Percentiles rank a stretch among this genome's conserved stretches.
Conservation (phyloP, 2,888 invertebrate genomes). For the Campopleginae sp. region DNA sequence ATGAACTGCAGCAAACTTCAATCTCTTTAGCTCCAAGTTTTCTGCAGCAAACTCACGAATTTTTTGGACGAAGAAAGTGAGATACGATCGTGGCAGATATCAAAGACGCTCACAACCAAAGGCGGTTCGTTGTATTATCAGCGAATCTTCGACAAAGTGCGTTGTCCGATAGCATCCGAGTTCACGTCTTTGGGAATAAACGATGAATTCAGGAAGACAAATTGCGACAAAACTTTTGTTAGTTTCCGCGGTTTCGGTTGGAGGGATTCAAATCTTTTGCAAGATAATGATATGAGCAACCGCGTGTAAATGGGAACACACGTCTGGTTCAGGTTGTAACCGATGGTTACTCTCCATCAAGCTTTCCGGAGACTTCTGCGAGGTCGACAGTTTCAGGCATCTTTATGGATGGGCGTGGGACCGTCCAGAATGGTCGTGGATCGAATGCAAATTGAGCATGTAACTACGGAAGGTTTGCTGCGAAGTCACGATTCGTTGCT, state of each 20-base stretch:
- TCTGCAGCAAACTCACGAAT: not conserved
- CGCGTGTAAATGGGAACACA: not conserved
- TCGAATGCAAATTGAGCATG: slow-evolving; percentile 55
- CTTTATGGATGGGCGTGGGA: slow-evolving; percentile 31
- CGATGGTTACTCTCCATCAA: not conserved
- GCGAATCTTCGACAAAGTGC: not conserved
- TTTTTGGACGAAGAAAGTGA: not conserved
- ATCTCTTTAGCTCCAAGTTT: not conserved
- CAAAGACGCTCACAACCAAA: not conserved
- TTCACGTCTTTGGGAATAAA: not conserved
- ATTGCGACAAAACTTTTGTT: not conserved
- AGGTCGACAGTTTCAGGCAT: slow-evolving; percentile 48
- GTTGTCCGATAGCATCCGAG: not conserved
- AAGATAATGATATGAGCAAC: not conserved
- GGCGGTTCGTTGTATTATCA: not conserved
- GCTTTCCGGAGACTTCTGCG: slow-evolving; percentile 6
- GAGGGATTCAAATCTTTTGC: not conserved
- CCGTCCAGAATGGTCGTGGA: slow-evolving; percentile 42
- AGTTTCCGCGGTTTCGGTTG: not conserved
- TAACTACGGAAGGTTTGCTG: slow-evolving; percentile 9
- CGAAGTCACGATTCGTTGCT: slow-evolving; percentile 13
- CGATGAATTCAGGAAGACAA: not conserved
- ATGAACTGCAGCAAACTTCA: not conserved
- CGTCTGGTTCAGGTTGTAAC: not conserved
- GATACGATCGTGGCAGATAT: not conserved